Conservation (phyloP, 2,797 vertebrate species). For the Otolemur crassicaudatus region DNA sequence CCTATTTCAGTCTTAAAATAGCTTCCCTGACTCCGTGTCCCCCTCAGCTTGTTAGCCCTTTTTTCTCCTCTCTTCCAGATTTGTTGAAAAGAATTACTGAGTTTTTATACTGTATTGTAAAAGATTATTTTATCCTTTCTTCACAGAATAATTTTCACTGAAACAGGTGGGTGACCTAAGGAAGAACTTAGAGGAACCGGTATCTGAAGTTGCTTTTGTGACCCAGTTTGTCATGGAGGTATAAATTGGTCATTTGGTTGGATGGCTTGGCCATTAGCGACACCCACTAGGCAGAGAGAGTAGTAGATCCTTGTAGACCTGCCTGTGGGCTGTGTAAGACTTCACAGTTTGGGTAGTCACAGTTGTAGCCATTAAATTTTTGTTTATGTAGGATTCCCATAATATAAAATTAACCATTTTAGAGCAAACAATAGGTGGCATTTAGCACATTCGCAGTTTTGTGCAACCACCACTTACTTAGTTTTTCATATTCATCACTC, state of each 20-base stretch:
- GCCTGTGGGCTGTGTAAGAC: not conserved
- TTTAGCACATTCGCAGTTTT: not conserved
- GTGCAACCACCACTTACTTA: not conserved
- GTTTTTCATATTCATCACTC: not conserved
- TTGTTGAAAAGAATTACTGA: not conserved
- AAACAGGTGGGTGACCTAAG: not conserved
- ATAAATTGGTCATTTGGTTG: not conserved
- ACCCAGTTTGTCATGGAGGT: not conserved
- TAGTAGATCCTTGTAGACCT: too few species aligned
- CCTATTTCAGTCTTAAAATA: not conserved
- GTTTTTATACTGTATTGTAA: not conserved
- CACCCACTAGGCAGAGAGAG: not conserved
- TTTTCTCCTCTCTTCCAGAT: not conserved
- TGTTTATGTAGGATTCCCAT: not conserved
- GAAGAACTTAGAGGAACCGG: not conserved
- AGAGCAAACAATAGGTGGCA: not conserved
- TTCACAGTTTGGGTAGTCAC: not conserved
- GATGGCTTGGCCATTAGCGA: not conserved
- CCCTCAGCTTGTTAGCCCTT: fast-evolving
- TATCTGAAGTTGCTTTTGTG: not conserved
- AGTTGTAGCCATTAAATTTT: not conserved
- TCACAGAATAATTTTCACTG: not conserved
- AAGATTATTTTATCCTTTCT: not conserved
- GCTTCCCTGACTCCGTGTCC: not conserved
- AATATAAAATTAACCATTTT: not conserved